A percentile compares a stretch with the other conserved stretches of the same genome.
phyloP scores from a whole-genome alignment of 1,140 invertebrate genomes.

The Lepidurus apus region DNA sequence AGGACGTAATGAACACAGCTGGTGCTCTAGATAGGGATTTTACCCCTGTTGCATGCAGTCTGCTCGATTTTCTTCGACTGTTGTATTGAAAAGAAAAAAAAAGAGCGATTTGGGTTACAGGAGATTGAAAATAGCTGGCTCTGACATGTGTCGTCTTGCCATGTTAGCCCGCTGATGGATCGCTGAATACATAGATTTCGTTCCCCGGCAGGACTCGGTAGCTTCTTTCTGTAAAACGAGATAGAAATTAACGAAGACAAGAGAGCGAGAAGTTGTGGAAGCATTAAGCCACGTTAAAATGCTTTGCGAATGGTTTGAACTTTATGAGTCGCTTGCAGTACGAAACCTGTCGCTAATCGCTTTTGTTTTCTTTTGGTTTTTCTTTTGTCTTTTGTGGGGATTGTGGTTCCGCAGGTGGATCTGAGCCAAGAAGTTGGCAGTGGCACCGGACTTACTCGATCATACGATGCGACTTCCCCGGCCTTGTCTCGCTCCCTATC shows the following conservation, averaged over 20 bases:
- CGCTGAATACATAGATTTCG: not conserved
- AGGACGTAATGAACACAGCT: no score
- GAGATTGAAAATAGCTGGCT: not conserved
- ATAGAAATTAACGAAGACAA: not conserved
- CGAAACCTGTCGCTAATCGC: not conserved
- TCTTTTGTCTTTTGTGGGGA: not conserved
- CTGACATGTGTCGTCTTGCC: conserved; percentile 17
- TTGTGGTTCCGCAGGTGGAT: conserved; percentile 24
- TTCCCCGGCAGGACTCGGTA: not conserved
- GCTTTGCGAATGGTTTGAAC: no score
- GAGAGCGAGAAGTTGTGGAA: not conserved
- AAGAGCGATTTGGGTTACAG: no score
- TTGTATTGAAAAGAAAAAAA: no score
- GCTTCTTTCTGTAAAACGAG: not conserved
- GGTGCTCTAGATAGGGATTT: no score
- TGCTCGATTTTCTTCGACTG: no score
- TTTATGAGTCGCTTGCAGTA: not conserved
- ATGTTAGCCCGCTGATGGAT: not conserved
- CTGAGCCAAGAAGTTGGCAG: conserved; percentile 26
- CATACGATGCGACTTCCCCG: conserved; percentile 27
- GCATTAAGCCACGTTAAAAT: no score
- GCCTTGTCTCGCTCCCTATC: conserved; percentile 32
- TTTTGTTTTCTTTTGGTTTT: not conserved
- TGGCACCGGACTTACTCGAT: not conserved
- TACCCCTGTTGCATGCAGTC: no score